Evolutionary conservation across 2,888 invertebrate species (phyloP).

Genomic region (Caradrina kadenii): DNA sequence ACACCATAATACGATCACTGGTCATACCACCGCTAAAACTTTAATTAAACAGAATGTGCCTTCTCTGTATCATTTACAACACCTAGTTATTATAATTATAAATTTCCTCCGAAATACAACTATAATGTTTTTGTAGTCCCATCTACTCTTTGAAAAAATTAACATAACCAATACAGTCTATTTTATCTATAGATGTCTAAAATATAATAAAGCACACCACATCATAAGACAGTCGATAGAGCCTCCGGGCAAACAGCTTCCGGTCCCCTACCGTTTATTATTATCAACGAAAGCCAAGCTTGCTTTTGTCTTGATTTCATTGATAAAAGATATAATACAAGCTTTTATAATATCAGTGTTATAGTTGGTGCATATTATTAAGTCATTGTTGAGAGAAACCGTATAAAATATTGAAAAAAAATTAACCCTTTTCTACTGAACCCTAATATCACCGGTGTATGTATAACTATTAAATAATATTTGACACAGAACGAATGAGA

Average conservation of each 20-base stretch:
- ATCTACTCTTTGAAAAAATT: constrained; percentile 8
- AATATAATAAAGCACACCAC: constrained; percentile 29
- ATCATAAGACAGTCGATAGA: constrained; percentile 32
- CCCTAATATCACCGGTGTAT: background rate
- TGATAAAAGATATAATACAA: constrained; percentile 26
- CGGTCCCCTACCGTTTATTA: constrained; percentile 37
- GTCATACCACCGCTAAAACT: background rate
- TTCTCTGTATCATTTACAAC: background rate
- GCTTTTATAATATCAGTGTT: background rate
- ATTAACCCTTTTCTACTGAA: background rate
- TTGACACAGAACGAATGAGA: constrained; percentile 36
- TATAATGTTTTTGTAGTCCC: background rate
- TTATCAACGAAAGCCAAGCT: constrained; percentile 25
- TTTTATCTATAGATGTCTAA: constrained; percentile 21
- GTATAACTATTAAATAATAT: constrained; percentile 36
- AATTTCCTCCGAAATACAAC: background rate
- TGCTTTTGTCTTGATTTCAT: constrained; percentile 35
- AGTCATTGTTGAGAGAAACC: background rate
- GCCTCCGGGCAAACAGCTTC: constrained; percentile 54
- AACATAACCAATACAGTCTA: background rate
- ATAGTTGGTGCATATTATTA: background rate
- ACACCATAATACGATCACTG: background rate
- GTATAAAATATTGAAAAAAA: background rate
- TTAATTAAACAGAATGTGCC: background rate
- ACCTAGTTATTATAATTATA: background rate